Conservation (phyloP, 2,888 invertebrate species). For the Hirtodrosophila cameraria region DNA sequence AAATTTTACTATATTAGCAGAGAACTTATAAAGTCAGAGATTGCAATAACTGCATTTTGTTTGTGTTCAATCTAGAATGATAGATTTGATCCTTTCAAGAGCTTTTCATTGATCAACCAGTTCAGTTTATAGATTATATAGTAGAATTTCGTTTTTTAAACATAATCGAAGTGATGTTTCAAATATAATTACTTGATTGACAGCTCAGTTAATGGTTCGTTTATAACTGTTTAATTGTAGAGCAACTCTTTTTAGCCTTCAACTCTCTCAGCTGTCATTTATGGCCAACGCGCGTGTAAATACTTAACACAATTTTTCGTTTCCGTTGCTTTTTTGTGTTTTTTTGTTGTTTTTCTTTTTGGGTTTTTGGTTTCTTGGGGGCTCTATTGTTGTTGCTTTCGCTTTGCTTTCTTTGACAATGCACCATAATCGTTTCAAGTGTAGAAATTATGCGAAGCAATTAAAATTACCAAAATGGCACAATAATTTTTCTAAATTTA, state of each 20-base stretch:
- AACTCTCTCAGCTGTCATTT: slow-evolving; percentile 51
- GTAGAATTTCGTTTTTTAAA: too few species aligned
- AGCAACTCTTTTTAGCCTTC: slow-evolving; percentile 29
- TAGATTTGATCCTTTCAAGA: too few species aligned
- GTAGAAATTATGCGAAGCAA: slow-evolving; percentile 71
- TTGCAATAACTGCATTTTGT: too few species aligned
- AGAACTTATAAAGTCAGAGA: too few species aligned
- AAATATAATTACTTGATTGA: not conserved
- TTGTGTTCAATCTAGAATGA: not conserved
- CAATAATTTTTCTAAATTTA: slow-evolving; percentile 16
- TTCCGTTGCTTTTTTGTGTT: slow-evolving; percentile 39
- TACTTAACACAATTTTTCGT: slow-evolving; percentile 72
- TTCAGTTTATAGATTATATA: too few species aligned
- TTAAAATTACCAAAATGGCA: slow-evolving; percentile 50
- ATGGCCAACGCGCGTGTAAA: slow-evolving; percentile 73
- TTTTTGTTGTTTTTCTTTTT: too few species aligned
- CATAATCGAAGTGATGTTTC: too few species aligned
- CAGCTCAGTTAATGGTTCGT: slow-evolving; percentile 27
- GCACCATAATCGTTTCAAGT: slow-evolving; percentile 64
- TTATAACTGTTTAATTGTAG: slow-evolving; percentile 33
- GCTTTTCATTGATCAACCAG: too few species aligned
- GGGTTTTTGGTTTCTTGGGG: slow-evolving; percentile 3
- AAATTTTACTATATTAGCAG: too few species aligned
- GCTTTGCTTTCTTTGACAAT: slow-evolving; percentile 69
- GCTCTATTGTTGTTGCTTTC: slow-evolving; percentile 48